Base-by-base conservation (phyloP, 2,113 vertebrate species). In the Xyrauchen texanus region DNA sequence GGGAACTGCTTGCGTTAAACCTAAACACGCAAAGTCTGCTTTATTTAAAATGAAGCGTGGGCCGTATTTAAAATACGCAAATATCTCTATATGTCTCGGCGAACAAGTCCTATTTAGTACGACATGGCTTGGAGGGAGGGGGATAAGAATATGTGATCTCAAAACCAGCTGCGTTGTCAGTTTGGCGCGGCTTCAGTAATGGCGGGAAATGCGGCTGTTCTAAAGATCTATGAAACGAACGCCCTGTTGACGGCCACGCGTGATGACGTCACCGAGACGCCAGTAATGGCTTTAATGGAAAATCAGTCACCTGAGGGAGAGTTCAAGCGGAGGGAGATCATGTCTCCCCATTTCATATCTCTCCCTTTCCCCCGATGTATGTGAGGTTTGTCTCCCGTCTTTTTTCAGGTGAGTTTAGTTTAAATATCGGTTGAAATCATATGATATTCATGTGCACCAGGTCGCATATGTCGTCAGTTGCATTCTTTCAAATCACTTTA, bases 331-430 rank as follows among this genome's bases (percentile, higher is more conserved):
- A 61, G 45, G 45, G 71, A 61, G 71, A 61, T 2, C 7, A 51
- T 7, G 42, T 49, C 46, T 51, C 58, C 60, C 7, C 2, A 8
- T 42, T 9, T 61, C 6, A 34, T 6, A n/a, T 4, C 58, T 34
- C 4, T 8, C 7, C 34, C 16, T 72, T 81, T 79, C 88, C 21
- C 21, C 21, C 5, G 66, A 92, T 93, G 91, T 90, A 79, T 82
- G 77, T 88, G 86, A 88, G 88, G 73, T 75, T 83, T 87, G 87
- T 91, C 71, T 87, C 86, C 82, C 90, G 86, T 52, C 34, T 89
- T 0, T 79, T 86, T 60, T 90, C 92, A 88, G 93, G 93, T 94
- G 90, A 70, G 90, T 83, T 71, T 34, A 45, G 5, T 21, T 6
- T 45, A 63, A 16, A 45, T 8, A 0, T 1, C 4, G n/a, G 13